A percentile compares a stretch with the other conserved stretches of the same genome.
Conservation (phyloP, 2,888 invertebrate genomes). For the Alviniconcha strummeri region DNA sequence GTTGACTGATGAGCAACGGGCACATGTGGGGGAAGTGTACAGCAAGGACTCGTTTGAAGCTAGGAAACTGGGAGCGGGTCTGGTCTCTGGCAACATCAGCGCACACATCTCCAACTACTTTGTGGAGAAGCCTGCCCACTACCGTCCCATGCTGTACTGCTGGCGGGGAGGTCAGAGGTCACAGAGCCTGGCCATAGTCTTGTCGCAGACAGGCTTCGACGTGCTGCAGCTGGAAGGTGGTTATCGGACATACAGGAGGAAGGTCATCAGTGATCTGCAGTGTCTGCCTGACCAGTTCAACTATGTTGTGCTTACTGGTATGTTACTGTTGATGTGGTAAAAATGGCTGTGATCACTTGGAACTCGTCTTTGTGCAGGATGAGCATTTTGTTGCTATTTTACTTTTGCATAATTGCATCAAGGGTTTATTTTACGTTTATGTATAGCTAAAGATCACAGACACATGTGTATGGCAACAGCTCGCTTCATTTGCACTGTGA, state of each 20-base stretch:
- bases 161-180: conserved; percentile 60
- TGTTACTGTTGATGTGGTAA: neutral
- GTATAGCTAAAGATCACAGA: neutral
- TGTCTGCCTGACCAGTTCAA: conserved; percentile 45
- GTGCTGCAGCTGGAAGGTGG: conserved; percentile 51
- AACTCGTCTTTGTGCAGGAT: too few relatives aligned
- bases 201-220: conserved; percentile 54
- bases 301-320: conserved; percentile 56
- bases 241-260: conserved; percentile 49
- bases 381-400: too few relatives aligned
- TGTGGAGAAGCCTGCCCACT: conserved; percentile 43
- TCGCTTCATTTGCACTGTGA: too few relatives aligned
- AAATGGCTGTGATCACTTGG: neutral
- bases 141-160: conserved; percentile 53
- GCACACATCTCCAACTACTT: conserved; percentile 49
- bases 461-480: too few relatives aligned
- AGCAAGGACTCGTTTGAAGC: conserved; percentile 45
- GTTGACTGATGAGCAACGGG: conserved; percentile 44
- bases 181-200: conserved; percentile 49
- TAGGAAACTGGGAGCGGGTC: conserved; percentile 51
- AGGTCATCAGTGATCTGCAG: conserved; percentile 44
- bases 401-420: neutral
- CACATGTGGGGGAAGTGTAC: conserved; percentile 51
- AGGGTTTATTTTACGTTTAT: neutral
- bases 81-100: conserved; percentile 49